These are phyloP conservation scores for Ctenoplectra terminalis DNA, from an alignment of 1,140 invertebrate genomes.

Conservation along the genomic window DNA sequence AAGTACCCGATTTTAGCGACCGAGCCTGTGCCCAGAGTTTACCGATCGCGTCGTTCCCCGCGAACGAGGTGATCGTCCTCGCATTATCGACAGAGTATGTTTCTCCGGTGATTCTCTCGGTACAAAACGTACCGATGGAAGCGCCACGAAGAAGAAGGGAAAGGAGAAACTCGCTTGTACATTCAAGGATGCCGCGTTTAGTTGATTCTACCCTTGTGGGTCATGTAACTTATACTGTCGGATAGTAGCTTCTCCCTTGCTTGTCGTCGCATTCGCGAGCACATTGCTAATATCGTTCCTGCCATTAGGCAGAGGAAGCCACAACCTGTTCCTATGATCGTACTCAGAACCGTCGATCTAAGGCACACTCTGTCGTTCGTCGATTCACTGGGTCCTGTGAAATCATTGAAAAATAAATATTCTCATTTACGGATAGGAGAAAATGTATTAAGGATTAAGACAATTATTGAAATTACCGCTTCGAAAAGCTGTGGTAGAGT, in stretches of 20 bases:
- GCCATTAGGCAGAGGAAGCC: conserved; percentile 87
- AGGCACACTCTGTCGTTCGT: conserved; percentile 87
- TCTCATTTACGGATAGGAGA: not conserved
- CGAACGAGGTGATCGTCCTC: conserved; percentile 40
- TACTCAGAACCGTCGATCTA: conserved; percentile 89
- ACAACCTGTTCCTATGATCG: conserved; percentile 88
- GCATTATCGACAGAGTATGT: conserved; percentile 33
- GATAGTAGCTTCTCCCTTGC: conserved; percentile 82
- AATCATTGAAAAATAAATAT: not conserved
- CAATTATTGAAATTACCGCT: conserved; percentile 71
- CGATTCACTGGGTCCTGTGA: conserved; percentile 66
- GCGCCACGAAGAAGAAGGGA: not conserved
- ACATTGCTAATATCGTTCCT: conserved; percentile 88
- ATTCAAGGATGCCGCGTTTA: conserved; percentile 73
- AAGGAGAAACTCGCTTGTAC: conserved; percentile 31
- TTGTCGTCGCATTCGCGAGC: conserved; percentile 86
- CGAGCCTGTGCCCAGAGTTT: not conserved
- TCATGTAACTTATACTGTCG: conserved; percentile 87
- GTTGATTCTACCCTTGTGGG: conserved; percentile 89
- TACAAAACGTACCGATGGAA: conserved; percentile 23
- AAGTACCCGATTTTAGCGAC: not conserved
- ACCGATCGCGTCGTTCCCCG: conserved; percentile 33
- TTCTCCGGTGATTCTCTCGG: not conserved
- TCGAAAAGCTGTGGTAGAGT: conserved; percentile 73
- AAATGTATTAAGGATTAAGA: not conserved